Evolutionary conservation across 2,113 vertebrate genomes (phyloP).

Genomic region (Tychaedon coryphoeus): DNA sequence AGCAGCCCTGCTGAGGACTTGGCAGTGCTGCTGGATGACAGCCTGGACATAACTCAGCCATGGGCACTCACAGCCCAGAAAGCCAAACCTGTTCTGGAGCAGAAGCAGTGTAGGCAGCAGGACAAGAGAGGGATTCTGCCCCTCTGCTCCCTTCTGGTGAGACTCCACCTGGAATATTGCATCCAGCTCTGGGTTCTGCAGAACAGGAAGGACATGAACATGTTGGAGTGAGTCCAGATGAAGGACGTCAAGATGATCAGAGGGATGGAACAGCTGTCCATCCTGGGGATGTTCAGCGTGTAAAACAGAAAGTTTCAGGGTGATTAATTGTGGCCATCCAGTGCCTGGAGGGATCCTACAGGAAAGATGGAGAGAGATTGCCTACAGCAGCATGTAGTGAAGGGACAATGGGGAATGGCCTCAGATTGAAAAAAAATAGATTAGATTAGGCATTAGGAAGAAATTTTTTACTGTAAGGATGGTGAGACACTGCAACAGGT

Average conservation of each 20-base stretch:
- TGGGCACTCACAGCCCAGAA: not conserved
- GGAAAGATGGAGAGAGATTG: not conserved
- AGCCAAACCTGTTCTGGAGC: rapidly evolving
- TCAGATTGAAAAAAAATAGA: not conserved
- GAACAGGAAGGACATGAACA: not conserved
- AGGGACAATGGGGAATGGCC: not conserved
- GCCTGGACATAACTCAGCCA: not conserved
- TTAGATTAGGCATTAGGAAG: not conserved
- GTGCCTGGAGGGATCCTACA: rapidly evolving
- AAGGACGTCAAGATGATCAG: not conserved
- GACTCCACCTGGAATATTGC: rapidly evolving
- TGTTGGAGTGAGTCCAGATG: no score
- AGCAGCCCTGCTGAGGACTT: not conserved
- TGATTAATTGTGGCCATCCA: not conserved
- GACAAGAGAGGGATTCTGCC: rapidly evolving
- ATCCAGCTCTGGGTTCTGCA: not conserved
- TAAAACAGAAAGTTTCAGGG: not conserved
- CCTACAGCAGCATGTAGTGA: not conserved
- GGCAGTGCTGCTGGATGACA: not conserved
- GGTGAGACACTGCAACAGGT: not conserved
- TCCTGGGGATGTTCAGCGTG: not conserved
- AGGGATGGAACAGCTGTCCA: not conserved
- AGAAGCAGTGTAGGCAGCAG: rapidly evolving
- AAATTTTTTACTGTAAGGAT: not conserved
- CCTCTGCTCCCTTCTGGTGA: not conserved